phyloP scores from a whole-genome alignment of 2,888 invertebrate genomes.

The Eudasyphora cyanicolor region DNA sequence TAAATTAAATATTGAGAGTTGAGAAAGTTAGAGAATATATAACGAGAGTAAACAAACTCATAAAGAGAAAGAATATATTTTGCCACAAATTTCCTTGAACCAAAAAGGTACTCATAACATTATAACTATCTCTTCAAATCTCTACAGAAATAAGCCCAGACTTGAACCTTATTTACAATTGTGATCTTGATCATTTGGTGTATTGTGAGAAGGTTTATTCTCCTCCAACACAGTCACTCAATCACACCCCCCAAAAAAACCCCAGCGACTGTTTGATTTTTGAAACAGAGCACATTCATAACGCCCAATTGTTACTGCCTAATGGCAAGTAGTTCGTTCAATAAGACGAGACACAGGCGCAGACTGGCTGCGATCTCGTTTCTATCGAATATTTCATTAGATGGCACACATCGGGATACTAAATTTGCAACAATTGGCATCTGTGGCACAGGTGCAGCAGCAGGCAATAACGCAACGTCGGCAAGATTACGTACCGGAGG shows the following conservation, averaged over 20 bases:
- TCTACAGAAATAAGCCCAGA: background rate
- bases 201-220: slow-evolving; percentile 47
- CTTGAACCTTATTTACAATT: background rate
- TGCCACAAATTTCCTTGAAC: too few species aligned
- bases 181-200: too few species aligned
- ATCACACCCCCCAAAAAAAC: background rate
- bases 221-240: background rate
- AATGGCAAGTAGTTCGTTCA: slow-evolving; percentile 80
- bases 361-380: slow-evolving; percentile 96
- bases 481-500: slow-evolving; percentile 68
- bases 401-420: slow-evolving; percentile 91
- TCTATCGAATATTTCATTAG: slow-evolving; percentile 96
- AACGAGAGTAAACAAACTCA: too few species aligned
- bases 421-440: slow-evolving; percentile 81
- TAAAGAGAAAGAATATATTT: too few species aligned
- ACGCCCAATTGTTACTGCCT: slow-evolving; percentile 74
- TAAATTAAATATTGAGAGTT: too few species aligned
- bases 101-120: too few species aligned
- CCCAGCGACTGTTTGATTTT: slow-evolving; percentile 48
- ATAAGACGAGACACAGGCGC: slow-evolving; percentile 87
- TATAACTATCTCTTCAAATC: too few species aligned
- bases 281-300: slow-evolving; percentile 43
- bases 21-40: too few species aligned
- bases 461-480: slow-evolving; percentile 69
- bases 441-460: slow-evolving; percentile 71